These are phyloP conservation scores for Sarotherodon lohbergeri DNA, from an alignment of 2,113 vertebrate species.

Conservation along the genomic window DNA sequence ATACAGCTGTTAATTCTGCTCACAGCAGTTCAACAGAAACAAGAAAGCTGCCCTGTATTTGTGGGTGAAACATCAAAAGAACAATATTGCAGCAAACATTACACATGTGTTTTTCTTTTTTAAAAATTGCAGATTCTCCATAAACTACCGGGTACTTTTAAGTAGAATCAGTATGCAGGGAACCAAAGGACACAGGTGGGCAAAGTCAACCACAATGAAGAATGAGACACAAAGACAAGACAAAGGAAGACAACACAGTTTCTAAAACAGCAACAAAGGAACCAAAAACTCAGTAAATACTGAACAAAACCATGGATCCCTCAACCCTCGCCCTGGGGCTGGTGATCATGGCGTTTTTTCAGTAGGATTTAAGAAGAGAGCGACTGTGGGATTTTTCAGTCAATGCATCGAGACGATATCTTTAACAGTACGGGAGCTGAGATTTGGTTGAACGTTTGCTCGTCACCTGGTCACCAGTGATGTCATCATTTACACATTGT, in stretches of 20 bases:
- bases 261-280: not conserved
- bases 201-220: not conserved
- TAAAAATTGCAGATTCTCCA: not conserved
- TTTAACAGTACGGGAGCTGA: not conserved
- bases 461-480: not conserved
- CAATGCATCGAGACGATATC: accelerated
- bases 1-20: not conserved
- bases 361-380: not conserved
- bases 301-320: accelerated
- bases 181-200: not conserved
- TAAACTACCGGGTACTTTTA: accelerated
- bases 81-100: not conserved
- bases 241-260: not conserved
- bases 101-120: not conserved
- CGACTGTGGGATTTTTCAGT: not conserved
- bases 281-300: not conserved
- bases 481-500: not conserved
- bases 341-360: not conserved
- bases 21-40: accelerated
- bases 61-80: not conserved
- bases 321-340: accelerated
- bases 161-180: not conserved
- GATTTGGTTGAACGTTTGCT: not conserved
- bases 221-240: not conserved
- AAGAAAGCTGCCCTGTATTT: accelerated